Conservation (phyloP, 1,140 invertebrate genomes). For the Drosophila saltans region DNA sequence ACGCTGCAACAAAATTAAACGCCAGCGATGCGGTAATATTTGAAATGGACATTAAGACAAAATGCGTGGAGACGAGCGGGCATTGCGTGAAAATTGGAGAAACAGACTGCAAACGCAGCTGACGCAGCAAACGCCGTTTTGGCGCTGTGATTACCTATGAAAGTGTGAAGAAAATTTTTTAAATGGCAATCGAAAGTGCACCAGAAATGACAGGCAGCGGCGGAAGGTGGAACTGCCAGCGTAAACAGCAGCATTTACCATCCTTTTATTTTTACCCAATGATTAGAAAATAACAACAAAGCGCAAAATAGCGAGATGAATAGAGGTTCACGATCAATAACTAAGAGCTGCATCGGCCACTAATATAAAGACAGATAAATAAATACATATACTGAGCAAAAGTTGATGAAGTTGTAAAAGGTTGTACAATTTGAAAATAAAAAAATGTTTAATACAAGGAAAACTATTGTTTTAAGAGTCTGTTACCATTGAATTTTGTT, state of each 20-base stretch:
- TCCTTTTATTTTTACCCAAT: slow-evolving; percentile 43
- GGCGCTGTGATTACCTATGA: slow-evolving; percentile 64
- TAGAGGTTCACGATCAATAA: slow-evolving; percentile 10
- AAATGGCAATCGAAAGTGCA: slow-evolving; percentile 65
- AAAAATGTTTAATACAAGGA: no score
- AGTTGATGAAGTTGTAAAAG: no score
- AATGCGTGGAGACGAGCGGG: slow-evolving; percentile 58
- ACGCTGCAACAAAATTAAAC: slow-evolving; percentile 68
- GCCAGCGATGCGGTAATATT: slow-evolving; percentile 71
- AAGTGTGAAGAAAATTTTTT: slow-evolving; percentile 73
- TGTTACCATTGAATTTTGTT: no score
- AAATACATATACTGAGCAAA: neutral
- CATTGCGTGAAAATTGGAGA: slow-evolving; percentile 55
- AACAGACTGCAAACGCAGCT: slow-evolving; percentile 37
- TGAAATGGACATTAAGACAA: slow-evolving; percentile 70
- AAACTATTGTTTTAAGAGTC: no score
- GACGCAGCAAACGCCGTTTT: slow-evolving; percentile 37
- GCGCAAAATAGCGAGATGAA: slow-evolving; percentile 58
- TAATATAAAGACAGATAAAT: slow-evolving; percentile 16
- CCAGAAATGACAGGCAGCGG: slow-evolving; percentile 12
- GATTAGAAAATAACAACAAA: slow-evolving; percentile 72
- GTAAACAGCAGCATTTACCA: slow-evolving; percentile 22
- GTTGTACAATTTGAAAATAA: no score
- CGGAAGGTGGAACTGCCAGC: slow-evolving; percentile 40
- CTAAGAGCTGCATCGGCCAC: slow-evolving; percentile 4